phyloP scores from a whole-genome alignment of 2,113 vertebrate species.

The Neoarius graeffei region DNA sequence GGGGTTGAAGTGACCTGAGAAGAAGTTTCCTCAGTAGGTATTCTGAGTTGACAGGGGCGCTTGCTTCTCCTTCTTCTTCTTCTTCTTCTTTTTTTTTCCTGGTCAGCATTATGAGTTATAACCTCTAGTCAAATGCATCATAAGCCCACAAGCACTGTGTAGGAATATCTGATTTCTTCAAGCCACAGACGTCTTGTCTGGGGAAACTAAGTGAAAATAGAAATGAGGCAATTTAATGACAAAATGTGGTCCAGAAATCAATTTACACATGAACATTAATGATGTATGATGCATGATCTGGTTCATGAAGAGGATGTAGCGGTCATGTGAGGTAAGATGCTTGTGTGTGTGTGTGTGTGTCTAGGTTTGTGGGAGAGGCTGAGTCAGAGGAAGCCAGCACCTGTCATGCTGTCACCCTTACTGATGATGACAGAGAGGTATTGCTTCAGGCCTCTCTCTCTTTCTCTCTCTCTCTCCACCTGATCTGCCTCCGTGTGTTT shows the following conservation, averaged over 20 bases:
- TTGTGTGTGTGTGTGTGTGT: neutral
- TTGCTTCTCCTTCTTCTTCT: no score
- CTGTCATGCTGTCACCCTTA: conserved; percentile 64
- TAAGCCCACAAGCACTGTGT: neutral
- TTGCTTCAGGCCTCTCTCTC: conserved; percentile 52
- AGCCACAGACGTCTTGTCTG: neutral
- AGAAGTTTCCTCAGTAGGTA: neutral
- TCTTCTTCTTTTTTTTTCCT: no score
- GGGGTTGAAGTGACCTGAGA: neutral
- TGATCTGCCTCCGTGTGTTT: conserved; percentile 46
- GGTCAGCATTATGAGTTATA: neutral
- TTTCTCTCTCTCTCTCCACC: conserved; percentile 18
- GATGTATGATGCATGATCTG: neutral
- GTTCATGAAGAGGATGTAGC: neutral
- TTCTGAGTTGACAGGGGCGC: neutral
- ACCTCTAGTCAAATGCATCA: neutral
- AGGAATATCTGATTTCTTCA: neutral
- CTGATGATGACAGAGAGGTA: conserved; percentile 65
- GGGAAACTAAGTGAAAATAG: neutral
- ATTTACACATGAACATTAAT: neutral
- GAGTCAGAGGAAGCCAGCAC: conserved; percentile 61
- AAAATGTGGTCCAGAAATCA: neutral
- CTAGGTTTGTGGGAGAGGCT: conserved; percentile 38
- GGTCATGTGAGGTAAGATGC: neutral
- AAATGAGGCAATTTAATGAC: neutral